phyloP scores from a whole-genome alignment of 2,888 invertebrate species.

The Brachypalpus laphriformis region DNA sequence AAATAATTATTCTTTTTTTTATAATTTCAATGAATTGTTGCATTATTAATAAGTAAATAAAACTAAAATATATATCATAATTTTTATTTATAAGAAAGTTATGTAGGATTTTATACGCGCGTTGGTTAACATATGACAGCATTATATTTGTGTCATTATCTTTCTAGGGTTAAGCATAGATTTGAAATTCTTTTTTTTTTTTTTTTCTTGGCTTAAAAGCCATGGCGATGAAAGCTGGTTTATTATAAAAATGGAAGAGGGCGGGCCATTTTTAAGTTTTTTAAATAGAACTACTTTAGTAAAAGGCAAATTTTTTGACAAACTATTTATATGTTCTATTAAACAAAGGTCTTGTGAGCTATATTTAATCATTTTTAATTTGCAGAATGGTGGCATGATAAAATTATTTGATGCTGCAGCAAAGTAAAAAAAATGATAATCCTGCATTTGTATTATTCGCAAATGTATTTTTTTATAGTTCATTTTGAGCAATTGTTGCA shows the following conservation, averaged over 20 bases:
- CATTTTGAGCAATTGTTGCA: constrained; percentile 32
- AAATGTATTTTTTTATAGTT: constrained; percentile 26
- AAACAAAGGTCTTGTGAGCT: constrained; percentile 6
- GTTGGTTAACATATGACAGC: no score
- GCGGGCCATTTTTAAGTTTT: neutral
- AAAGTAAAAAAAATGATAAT: constrained; percentile 14
- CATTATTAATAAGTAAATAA: no score
- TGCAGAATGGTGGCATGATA: constrained; percentile 7
- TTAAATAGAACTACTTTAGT: neutral
- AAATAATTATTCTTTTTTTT: no score
- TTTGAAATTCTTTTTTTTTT: neutral
- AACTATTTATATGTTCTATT: constrained; percentile 1
- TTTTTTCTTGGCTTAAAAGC: constrained; percentile 12
- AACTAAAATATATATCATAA: no score
- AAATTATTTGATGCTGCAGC: constrained; percentile 18
- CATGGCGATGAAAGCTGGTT: constrained; percentile 10
- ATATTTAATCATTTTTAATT: constrained; percentile 11
- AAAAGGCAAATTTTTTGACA: constrained; percentile 2
- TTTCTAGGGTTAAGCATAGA: constrained; percentile 26
- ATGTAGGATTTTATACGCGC: no score
- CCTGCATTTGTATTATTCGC: constrained; percentile 33
- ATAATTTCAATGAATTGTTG: no score
- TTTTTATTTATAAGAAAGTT: no score
- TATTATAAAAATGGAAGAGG: constrained; percentile 17
- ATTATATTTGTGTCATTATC: no score